Base-by-base conservation (phyloP, 2,888 invertebrate genomes). In the Drosophila paucipuncta region DNA sequence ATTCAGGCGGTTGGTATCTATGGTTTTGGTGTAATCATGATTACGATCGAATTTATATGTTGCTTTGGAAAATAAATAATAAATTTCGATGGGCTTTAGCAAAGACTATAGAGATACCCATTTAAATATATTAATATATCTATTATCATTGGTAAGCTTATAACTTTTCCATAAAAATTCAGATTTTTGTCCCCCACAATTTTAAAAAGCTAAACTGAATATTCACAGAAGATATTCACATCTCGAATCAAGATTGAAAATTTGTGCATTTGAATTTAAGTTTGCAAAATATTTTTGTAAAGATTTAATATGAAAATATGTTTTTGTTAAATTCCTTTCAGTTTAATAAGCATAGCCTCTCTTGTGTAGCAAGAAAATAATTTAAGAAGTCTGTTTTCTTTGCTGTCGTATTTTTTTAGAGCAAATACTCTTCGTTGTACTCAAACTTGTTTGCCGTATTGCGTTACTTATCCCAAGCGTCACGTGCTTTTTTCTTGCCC, bases 401-500 rank as follows among this genome's bases (percentile, higher is more conserved):
- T 22, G 43, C 22, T 5, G 2, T 6, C 2, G 4, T n/a, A 5
- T 22, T 47, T 47, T 18, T 2, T 9, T 33, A 76, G 67, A 10
- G 78, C 11, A 52, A 59, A 2, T 22, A 25, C 25, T 11, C 0
- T 67, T 71, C 61, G 76, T n/a, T n/a, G 2, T 50, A 54, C 9
- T 41, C 25, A 35, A 35, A n/a, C 13, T 11, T 65, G 69, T 43
- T 47, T 54, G 49, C 52, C 55, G 61, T 83, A 71, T 78, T 81
- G 59, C 69, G 64, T 86, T 72, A 73, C 73, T 80, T 86, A 72
- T 81, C 68, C 71, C 66, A 61, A 58, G 67, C 68, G 73, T 84
- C 89, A 89, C 89, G 82, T 86, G 84, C 82, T 72, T 49, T 49
- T 60, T 69, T 68, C 85, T 68, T 59, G 58, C 55, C 54, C 60